A percentile compares a stretch with the other conserved stretches of the same genome.
Evolutionary conservation across 2,113 vertebrate species (phyloP).

Genomic region (Erinaceus europaeus): DNA sequence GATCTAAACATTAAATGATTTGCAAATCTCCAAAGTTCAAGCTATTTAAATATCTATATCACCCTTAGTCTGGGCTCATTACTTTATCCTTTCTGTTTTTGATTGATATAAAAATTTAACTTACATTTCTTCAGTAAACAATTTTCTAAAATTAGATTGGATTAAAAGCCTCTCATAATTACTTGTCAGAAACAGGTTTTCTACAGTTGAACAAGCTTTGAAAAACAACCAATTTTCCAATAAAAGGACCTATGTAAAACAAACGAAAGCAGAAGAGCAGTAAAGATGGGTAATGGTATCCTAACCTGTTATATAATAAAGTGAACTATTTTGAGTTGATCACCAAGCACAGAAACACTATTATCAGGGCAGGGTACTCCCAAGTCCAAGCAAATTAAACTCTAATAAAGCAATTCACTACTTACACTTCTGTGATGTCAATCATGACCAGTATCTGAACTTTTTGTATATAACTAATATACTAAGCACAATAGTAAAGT

Average conservation of each 20-base stretch:
- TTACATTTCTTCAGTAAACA: conserved; percentile 53
- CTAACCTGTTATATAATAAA: conserved; percentile 66
- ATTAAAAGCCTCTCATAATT: conserved; percentile 64
- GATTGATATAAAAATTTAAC: conserved; percentile 51
- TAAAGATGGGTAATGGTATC: conserved; percentile 46
- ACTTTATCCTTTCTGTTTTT: conserved; percentile 54
- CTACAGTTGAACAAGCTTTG: conserved; percentile 58
- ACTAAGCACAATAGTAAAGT: conserved; percentile 58
- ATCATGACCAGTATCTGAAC: conserved; percentile 70
- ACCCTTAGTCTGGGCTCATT: conserved; percentile 24
- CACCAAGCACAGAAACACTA: conserved; percentile 49
- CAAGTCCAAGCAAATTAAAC: conserved; percentile 76
- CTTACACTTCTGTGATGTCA: conserved; percentile 77
- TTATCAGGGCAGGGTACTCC: conserved; percentile 46
- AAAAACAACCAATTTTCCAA: conserved; percentile 64
- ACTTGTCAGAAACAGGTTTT: conserved; percentile 54
- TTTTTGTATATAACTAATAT: conserved; percentile 35
- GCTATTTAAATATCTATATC: conserved; percentile 26
- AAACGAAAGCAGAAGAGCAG: conserved; percentile 66
- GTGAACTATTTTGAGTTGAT: conserved; percentile 5
- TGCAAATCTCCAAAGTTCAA: conserved; percentile 13
- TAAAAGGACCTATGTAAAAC: conserved; percentile 65
- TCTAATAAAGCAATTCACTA: conserved; percentile 73
- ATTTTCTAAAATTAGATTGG: conserved; percentile 66
- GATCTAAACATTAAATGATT: not conserved